Evolutionary conservation across 2,888 invertebrate genomes (phyloP), one percentile per base, ranked within the genome.

Genomic region (Drosophila sordidula): DNA sequence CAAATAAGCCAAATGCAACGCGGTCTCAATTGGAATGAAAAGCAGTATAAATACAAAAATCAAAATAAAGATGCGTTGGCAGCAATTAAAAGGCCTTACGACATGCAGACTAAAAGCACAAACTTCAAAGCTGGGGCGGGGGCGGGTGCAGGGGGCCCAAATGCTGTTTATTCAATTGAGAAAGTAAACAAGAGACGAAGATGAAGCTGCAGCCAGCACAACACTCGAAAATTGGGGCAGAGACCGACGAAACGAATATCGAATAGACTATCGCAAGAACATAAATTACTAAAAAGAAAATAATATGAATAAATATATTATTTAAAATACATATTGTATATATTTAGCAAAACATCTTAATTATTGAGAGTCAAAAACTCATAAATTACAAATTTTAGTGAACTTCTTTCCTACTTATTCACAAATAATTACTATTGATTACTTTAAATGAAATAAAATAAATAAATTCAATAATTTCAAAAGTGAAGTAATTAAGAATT

Each of bases 141-240:
- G 18, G 18, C 18, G 18, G 18, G 18, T 18, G 18, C 18, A 18
- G 29, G 18, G 25, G 22, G 18, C 18, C 25, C 1, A 16, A 64
- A 50, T 46, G 49, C 26, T 57, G 66, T 59, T 66, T 66, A 66
- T 66, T 67, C 61, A 61, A 61, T 69, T 61, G 41, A 25, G 44
- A 49, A 67, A 67, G 61, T 58, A 70, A 70, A 69, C 69, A 63
- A 46, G 29, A 57, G 29, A 16, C 32, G 32, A 42, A 45, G 14
- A 16, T 12, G 18, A 32, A n/a, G 1, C 34, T 18, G 22, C 22
- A 34, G 2, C 38, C 44, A 56, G n/a, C 45, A 11, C n/a, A 39
- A 22, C 32, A 46, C 51, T 56, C 57, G 6, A 62, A 39, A 34
- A 41, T 29, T 25, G 16, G 50, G 32, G 0, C 6, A 9, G 38